Evolutionary conservation across 2,113 vertebrate genomes (phyloP).

Genomic region (Eulemur macaco): DNA sequence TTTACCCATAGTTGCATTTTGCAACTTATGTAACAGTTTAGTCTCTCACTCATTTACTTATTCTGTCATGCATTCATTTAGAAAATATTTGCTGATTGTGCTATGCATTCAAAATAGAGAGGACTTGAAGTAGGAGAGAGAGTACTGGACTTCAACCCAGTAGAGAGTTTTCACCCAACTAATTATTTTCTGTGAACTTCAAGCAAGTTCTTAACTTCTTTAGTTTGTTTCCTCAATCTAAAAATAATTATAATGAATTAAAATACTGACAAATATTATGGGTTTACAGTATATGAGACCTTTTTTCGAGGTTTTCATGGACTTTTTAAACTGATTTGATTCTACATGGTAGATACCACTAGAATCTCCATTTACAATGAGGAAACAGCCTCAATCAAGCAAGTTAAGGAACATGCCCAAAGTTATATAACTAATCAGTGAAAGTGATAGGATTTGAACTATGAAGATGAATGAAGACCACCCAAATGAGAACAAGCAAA

Average conservation of each 20-base stretch:
- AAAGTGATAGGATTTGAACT: not conserved
- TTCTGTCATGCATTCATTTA: conserved; percentile 47
- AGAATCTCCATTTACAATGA: not conserved
- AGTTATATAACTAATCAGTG: not conserved
- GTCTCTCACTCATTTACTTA: conserved; percentile 30
- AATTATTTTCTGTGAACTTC: not conserved
- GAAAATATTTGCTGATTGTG: conserved; percentile 33
- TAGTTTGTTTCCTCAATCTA: not conserved
- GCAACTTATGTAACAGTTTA: conserved; percentile 15
- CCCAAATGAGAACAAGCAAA: not conserved
- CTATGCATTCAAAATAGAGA: not conserved
- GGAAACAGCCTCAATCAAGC: not conserved
- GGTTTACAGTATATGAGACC: not conserved
- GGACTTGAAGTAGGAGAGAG: not conserved
- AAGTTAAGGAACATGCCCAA: not conserved
- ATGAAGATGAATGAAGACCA: not conserved
- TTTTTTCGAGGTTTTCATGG: not conserved
- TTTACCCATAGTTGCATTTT: not conserved
- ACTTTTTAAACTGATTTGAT: not conserved
- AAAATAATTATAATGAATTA: not conserved
- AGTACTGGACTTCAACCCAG: not conserved
- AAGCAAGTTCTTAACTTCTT: not conserved
- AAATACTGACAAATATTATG: not conserved
- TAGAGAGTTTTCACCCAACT: not conserved
- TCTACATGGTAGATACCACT: not conserved